A percentile compares a stretch with the other conserved stretches of the same genome.
Conservation (phyloP, 2,888 invertebrate genomes). For the Platycheirus albimanus region DNA sequence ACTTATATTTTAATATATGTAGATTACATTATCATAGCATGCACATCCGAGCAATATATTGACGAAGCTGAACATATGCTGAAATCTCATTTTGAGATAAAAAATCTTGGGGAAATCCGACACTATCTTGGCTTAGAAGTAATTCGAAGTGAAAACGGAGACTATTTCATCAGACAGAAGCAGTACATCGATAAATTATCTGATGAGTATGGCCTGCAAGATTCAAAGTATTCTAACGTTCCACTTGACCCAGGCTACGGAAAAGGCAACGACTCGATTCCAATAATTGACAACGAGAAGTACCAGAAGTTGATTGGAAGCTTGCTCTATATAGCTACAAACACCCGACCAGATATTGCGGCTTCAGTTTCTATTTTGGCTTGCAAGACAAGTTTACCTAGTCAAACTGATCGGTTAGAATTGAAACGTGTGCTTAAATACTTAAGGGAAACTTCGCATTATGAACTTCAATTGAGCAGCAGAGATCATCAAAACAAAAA, state of each 20-base stretch:
- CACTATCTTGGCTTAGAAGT: neutral
- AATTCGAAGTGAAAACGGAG: neutral
- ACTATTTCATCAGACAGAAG: neutral
- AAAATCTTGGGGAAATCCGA: neutral
- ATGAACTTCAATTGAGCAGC: neutral
- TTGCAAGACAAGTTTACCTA: neutral
- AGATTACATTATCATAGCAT: slow-evolving; percentile 1
- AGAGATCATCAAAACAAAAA: neutral
- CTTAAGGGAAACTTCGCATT: neutral
- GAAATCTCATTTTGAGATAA: neutral
- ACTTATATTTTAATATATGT: neutral
- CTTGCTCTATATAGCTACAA: neutral
- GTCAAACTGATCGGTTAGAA: neutral
- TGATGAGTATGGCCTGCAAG: neutral
- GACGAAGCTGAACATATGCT: neutral
- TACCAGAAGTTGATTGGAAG: neutral
- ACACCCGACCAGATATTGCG: neutral
- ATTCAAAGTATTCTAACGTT: neutral
- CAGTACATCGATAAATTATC: neutral
- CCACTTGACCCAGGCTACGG: neutral
- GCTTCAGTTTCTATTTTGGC: neutral
- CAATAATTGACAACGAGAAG: neutral
- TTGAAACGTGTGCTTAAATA: neutral
- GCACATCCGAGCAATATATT: neutral
- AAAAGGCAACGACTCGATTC: neutral